phyloP scores from a whole-genome alignment of 1,140 invertebrate species.

The Mya arenaria region DNA sequence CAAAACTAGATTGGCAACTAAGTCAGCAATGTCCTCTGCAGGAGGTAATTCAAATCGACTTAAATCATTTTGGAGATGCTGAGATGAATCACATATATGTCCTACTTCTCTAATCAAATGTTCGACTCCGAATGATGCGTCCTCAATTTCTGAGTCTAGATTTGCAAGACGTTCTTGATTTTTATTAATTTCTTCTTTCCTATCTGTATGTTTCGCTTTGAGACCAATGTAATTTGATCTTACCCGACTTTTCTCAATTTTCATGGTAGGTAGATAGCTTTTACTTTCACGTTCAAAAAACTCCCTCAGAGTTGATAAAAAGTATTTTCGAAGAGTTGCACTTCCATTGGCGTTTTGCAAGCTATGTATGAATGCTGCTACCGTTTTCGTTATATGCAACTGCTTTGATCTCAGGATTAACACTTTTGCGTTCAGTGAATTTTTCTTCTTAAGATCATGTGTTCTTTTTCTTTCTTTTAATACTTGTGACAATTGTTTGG shows the following conservation, averaged over 20 bases:
- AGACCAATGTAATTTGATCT: not conserved
- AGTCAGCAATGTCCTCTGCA: not conserved
- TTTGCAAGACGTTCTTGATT: not conserved
- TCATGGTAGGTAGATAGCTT: not conserved
- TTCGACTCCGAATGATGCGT: not conserved
- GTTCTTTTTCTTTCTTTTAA: conserved; percentile 1
- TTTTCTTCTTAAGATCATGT: not conserved
- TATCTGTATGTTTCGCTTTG: not conserved
- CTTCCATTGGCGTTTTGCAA: not conserved
- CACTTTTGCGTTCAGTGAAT: not conserved
- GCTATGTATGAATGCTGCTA: not conserved
- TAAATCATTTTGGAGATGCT: not conserved
- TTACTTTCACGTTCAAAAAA: not conserved
- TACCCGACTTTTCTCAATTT: not conserved
- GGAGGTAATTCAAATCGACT: not conserved
- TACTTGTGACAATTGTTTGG: not conserved
- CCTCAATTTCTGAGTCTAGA: not conserved
- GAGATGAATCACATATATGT: not conserved
- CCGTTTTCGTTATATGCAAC: not conserved
- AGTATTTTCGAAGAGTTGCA: not conserved
- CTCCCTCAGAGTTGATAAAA: not conserved
- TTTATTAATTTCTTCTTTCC: not conserved
- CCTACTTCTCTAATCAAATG: conserved; percentile 29
- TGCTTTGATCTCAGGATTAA: not conserved
- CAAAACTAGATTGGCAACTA: not conserved